Conservation (phyloP, 2,797 vertebrate species). For the Chromis chromis region DNA sequence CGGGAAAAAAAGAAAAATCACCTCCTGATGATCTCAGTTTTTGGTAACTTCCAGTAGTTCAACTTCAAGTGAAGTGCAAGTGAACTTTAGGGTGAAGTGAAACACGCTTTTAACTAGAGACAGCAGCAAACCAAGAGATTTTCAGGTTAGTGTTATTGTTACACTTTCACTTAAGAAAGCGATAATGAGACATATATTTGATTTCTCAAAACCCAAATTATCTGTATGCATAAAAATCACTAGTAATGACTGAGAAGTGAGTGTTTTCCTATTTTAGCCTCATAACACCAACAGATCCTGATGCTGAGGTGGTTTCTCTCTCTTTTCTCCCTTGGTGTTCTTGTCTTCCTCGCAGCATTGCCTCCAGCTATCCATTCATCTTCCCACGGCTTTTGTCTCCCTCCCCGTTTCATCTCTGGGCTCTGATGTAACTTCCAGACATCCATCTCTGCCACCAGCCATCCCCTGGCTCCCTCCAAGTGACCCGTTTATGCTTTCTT, state of each 20-base stretch:
- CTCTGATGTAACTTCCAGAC: conserved; percentile 54
- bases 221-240: not conserved
- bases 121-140: not conserved
- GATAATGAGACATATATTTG: too few relatives aligned
- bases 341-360: conserved; percentile 32
- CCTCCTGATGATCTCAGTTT: not conserved
- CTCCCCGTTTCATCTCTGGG: conserved; percentile 34
- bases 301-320: not conserved
- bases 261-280: not conserved
- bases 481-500: conserved; percentile 39
- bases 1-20: not conserved
- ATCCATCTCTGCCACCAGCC: conserved; percentile 52
- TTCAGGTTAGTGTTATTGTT: not conserved
- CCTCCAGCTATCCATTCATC: conserved; percentile 43
- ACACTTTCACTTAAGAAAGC: not conserved
- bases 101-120: not conserved
- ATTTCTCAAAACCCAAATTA: not conserved
- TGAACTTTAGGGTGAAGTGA: not conserved
- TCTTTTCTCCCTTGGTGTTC: conserved; percentile 34
- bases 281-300: conserved; percentile 1
- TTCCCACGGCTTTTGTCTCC: conserved; percentile 39
- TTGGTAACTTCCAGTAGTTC: not conserved
- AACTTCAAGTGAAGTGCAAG: not conserved
- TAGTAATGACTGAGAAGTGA: not conserved
- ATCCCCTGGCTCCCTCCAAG: conserved; percentile 20